Conservation (phyloP, 2,888 invertebrate genomes). For the Ashinkailepas kermadecensis region DNA sequence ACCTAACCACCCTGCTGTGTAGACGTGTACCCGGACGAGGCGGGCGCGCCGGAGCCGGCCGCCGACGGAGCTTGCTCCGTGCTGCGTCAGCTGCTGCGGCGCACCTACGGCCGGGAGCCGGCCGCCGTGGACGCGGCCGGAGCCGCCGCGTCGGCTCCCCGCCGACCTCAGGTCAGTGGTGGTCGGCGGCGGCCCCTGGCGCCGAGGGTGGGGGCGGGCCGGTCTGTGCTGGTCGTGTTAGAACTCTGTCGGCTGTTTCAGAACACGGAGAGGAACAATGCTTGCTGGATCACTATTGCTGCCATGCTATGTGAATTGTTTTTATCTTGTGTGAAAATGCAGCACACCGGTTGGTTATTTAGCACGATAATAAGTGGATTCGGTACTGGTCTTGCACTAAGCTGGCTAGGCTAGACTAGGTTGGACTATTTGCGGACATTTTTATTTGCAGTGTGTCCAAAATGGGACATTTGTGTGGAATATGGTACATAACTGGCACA, state of each 20-base stretch:
- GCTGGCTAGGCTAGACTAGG: no score
- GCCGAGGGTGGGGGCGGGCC: background rate
- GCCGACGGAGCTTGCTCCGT: background rate
- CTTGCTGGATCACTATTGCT: background rate
- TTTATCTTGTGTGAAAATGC: no score
- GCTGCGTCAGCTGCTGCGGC: background rate
- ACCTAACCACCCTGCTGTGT: no score
- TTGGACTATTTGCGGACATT: no score
- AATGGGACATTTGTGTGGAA: no score
- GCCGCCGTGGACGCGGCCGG: background rate
- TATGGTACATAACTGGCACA: no score
- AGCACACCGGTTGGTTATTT: no score
- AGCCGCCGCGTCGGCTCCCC: background rate
- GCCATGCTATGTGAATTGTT: no score
- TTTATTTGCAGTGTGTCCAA: no score
- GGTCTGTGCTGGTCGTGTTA: background rate
- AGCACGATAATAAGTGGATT: no score
- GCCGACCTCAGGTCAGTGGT: background rate
- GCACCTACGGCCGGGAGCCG: background rate
- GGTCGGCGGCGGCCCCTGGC: no score
- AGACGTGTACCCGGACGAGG: slow-evolving; percentile 12
- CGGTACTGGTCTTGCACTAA: no score
- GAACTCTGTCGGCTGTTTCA: background rate
- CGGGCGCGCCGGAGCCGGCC: background rate
- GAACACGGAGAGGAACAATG: background rate